Conservation (phyloP, 2,888 invertebrate genomes). For the Xestia rhomboidea region DNA sequence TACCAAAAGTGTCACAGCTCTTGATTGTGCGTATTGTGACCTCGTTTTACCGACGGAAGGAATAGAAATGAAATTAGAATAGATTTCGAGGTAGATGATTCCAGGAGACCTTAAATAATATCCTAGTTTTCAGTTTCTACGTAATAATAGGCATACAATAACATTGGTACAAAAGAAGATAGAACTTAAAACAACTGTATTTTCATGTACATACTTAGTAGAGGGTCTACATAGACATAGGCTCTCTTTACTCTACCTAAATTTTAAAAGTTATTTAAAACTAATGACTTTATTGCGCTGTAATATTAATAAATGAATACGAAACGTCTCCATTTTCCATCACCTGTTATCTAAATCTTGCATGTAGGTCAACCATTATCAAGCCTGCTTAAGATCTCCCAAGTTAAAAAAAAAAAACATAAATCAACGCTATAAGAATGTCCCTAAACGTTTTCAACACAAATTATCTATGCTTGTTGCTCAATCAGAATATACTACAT, state of each 20-base stretch:
- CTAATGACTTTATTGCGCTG: background rate
- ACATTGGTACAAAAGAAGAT: background rate
- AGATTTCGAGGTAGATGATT: background rate
- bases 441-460: slow-evolving; percentile 15
- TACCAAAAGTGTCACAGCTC: background rate
- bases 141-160: background rate
- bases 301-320: background rate
- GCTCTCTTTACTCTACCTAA: background rate
- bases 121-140: slow-evolving; percentile 2
- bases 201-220: background rate
- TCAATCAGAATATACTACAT: slow-evolving; percentile 59
- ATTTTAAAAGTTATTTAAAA: background rate
- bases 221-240: background rate
- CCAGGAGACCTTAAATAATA: background rate
- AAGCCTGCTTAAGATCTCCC: background rate
- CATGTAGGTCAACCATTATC: slow-evolving; percentile 15
- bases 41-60: background rate
- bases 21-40: slow-evolving; percentile 1
- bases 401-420: slow-evolving; percentile 16
- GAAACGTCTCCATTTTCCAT: background rate
- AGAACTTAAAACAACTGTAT: background rate
- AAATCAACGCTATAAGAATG: slow-evolving; percentile 25
- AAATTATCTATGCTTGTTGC: slow-evolving; percentile 16
- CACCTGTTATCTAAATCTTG: slow-evolving; percentile 6
- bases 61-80: background rate